Percentiles rank a stretch among this genome's conserved stretches.
phyloP scores from a whole-genome alignment of 2,113 vertebrate species.

The Spheniscus mendiculus region DNA sequence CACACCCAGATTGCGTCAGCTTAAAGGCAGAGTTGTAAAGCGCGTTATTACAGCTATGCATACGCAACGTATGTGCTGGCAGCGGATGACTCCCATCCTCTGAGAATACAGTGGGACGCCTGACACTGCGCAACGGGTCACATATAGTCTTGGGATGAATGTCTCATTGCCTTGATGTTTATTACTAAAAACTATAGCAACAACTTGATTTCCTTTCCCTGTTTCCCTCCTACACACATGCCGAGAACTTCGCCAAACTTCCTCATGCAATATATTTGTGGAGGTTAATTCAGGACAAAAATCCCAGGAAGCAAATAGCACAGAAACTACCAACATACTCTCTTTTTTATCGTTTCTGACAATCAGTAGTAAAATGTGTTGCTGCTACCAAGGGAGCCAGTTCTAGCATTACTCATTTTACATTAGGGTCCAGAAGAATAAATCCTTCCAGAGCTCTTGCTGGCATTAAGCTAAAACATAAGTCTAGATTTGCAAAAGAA shows the following conservation, averaged over 20 bases:
- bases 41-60: not conserved
- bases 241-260: constrained; percentile 39
- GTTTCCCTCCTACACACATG: not conserved
- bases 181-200: not conserved
- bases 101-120: not conserved
- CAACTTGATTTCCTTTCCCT: not conserved
- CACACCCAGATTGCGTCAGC: not conserved
- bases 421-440: constrained; percentile 58
- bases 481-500: constrained; percentile 61
- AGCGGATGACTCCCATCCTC: not conserved
- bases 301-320: constrained; percentile 43
- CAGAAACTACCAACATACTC: constrained; percentile 26
- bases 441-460: constrained; percentile 51
- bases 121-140: not conserved
- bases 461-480: constrained; percentile 54
- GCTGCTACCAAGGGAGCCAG: constrained; percentile 55
- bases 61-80: rapidly evolving
- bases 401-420: constrained; percentile 64
- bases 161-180: not conserved
- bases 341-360: constrained; percentile 68
- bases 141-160: not conserved
- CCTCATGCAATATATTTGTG: constrained; percentile 11
- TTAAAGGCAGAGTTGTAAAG: not conserved
- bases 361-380: constrained; percentile 66
- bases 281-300: constrained; percentile 68